A percentile compares a stretch with the other conserved stretches of the same genome.
phyloP scores from a whole-genome alignment of 2,888 invertebrate genomes.

The Pycnomerus fuliginosus region DNA sequence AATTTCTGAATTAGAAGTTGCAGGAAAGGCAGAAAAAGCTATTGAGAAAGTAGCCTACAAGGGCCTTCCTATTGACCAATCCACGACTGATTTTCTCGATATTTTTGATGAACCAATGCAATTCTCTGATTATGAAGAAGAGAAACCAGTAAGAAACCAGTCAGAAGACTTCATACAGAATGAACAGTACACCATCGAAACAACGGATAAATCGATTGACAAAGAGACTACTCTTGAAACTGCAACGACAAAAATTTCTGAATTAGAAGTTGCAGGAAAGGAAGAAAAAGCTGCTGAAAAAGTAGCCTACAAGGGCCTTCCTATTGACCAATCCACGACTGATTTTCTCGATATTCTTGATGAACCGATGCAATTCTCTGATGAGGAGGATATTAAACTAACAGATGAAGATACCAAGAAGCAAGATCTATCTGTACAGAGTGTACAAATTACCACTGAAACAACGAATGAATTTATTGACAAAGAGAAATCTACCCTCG shows the following conservation, averaged over 20 bases:
- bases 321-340: constrained; percentile 18
- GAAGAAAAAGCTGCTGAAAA: constrained; percentile 14
- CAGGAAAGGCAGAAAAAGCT: constrained; percentile 19
- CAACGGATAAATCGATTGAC: neutral
- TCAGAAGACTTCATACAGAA: neutral
- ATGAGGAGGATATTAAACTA: neutral
- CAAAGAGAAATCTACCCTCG: neutral
- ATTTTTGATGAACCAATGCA: constrained; percentile 39
- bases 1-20: neutral
- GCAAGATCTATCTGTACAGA: neutral
- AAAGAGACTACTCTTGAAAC: neutral
- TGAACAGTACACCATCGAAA: too few species aligned
- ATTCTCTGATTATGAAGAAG: constrained; percentile 30
- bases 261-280: constrained; percentile 4
- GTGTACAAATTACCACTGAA: neutral
- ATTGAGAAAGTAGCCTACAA: neutral
- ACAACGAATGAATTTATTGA: neutral
- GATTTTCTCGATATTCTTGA: neutral
- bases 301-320: neutral
- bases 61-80: constrained; percentile 15
- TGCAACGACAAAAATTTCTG: neutral
- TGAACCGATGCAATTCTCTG: neutral
- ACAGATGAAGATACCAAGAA: neutral
- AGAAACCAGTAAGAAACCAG: neutral
- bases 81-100: constrained; percentile 21